A percentile compares a stretch with the other conserved stretches of the same genome.
Evolutionary conservation across 1,140 invertebrate genomes (phyloP).

Genomic region (Tetranychus cinnabarinus): DNA sequence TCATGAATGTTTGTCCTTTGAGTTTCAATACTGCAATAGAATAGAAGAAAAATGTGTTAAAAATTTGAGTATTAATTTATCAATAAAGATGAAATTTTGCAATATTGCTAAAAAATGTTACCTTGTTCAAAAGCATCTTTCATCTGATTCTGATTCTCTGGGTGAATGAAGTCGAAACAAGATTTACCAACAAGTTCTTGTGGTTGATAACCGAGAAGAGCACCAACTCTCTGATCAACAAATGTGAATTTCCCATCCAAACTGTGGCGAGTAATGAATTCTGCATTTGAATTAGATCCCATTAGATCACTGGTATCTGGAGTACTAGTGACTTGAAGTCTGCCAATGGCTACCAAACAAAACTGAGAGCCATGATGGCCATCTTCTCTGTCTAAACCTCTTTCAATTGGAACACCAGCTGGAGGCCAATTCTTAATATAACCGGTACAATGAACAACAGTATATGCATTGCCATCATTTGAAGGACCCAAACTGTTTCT

Average conservation of each 20-base stretch:
- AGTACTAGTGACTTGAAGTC: slow-evolving; percentile 82
- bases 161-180: slow-evolving; percentile 88
- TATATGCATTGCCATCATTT: slow-evolving; percentile 78
- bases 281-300: slow-evolving; percentile 54
- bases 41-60: not conserved
- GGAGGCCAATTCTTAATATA: slow-evolving; percentile 99
- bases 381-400: slow-evolving; percentile 47
- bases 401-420: slow-evolving; percentile 51
- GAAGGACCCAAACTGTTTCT: slow-evolving; percentile 79
- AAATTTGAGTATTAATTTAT: not conserved
- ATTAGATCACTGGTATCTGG: slow-evolving; percentile 71
- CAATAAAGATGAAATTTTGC: too few relatives aligned
- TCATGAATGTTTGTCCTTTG: slow-evolving; percentile 81
- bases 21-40: slow-evolving; percentile 48
- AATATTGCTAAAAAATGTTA: slow-evolving; percentile 17
- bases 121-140: slow-evolving; percentile 94
- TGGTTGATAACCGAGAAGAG: slow-evolving; percentile 70
- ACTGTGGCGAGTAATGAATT: slow-evolving; percentile 83
- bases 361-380: slow-evolving; percentile 45
- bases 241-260: slow-evolving; percentile 94
- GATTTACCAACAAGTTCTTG: slow-evolving; percentile 79
- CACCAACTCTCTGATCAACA: slow-evolving; percentile 75
- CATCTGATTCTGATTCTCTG: slow-evolving; percentile 84
- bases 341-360: slow-evolving; percentile 90
- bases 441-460: slow-evolving; percentile 95